Evolutionary conservation across 92 coral and sea anemone genomes (phyloP).

Genomic region (Blastomussa wellsi): DNA sequence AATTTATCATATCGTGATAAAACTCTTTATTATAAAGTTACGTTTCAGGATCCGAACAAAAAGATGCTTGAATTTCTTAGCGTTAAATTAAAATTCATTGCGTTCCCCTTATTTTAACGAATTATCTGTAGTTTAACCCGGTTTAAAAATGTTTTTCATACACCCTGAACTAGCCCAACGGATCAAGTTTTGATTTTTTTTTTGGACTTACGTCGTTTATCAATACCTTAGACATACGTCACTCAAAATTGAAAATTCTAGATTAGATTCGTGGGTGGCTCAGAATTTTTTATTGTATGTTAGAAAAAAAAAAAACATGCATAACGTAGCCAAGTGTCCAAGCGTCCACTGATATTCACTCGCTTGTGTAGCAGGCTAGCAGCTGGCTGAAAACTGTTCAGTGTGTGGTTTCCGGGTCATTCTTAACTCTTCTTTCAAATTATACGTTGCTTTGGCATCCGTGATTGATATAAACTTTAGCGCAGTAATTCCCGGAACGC

Average conservation of each 20-base stretch:
- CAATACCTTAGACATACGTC: background rate
- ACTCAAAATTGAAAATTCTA: conserved; percentile 2
- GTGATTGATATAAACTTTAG: background rate
- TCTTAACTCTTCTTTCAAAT: background rate
- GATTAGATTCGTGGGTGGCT: conserved; percentile 8
- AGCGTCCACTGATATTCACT: too few species aligned
- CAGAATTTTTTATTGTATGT: background rate
- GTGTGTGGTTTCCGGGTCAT: background rate
- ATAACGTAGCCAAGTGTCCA: too few species aligned
- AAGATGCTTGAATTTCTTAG: background rate
- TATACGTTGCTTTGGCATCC: background rate
- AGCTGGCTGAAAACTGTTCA: background rate
- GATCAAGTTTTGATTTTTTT: background rate
- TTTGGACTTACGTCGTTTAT: background rate
- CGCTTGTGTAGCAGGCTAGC: background rate
- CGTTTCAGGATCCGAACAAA: background rate
- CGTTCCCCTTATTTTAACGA: background rate
- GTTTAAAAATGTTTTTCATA: background rate
- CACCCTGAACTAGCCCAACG: background rate
- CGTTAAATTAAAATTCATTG: background rate
- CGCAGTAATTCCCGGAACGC: background rate
- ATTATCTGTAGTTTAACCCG: background rate
- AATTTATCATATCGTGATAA: background rate
- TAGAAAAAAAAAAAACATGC: background rate
- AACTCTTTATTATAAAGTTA: background rate